These are phyloP conservation scores for Odontomyia ornata DNA, from an alignment of 2,888 invertebrate genomes.

Conservation along the genomic window DNA sequence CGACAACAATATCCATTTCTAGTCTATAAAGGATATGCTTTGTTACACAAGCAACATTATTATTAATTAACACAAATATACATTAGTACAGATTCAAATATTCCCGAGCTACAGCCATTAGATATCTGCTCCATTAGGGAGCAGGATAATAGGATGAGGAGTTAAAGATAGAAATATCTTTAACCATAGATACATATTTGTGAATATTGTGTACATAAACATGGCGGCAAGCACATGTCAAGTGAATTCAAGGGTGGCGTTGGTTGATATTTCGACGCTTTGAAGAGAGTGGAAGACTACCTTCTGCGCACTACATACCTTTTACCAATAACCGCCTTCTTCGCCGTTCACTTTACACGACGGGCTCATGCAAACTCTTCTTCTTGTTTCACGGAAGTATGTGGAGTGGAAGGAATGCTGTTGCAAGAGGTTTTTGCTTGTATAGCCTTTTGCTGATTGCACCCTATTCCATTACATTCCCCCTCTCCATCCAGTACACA, in stretches of 20 bases:
- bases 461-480: not conserved
- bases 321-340: not conserved
- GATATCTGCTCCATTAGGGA: not conserved
- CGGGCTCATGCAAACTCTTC: not conserved
- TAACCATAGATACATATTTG: not conserved
- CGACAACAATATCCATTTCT: not conserved
- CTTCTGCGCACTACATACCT: not conserved
- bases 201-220: slow-evolving; percentile 1
- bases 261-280: not conserved
- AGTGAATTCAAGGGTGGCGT: slow-evolving; percentile 1
- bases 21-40: not conserved
- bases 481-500: not conserved
- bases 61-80: slow-evolving; percentile 49
- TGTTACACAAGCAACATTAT: slow-evolving; percentile 43
- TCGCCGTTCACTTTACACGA: not conserved
- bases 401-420: not conserved
- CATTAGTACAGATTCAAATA: slow-evolving; percentile 13
- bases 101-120: not conserved
- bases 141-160: not conserved
- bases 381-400: not conserved
- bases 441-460: not conserved
- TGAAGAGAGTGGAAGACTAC: not conserved
- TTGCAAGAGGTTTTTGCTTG: not conserved
- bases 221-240: slow-evolving; percentile 37
- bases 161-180: not conserved